Base-by-base conservation (phyloP, 2,888 invertebrate species). In the Neoitamus cyanurus region DNA sequence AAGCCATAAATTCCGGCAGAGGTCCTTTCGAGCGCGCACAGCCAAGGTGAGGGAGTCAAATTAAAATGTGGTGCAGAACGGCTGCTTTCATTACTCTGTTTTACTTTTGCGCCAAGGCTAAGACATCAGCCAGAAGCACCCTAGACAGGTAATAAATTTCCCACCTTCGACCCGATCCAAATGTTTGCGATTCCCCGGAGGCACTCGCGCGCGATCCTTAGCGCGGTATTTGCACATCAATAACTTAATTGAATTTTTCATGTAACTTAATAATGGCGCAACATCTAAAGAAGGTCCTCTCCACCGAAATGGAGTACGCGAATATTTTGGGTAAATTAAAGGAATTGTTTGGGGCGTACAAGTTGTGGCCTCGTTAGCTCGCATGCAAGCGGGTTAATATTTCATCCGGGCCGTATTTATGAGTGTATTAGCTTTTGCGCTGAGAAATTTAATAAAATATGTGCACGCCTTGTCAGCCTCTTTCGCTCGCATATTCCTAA, bases 1-100 rank as follows among this genome's bases (percentile, higher is more conserved):
- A 78, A 46, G 30, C 30, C 77, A 78, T 78, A 78, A 78, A 78
- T 78, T 48, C 46, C 31, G 20, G 28, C n/a, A 15, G 30, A 78
- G 15, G 31, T 48, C 48, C 30, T 78, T 48, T 46, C n/a, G 13
- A 48, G 42, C 15, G 37, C 20, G 0, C n/a, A 9, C 36, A 6
- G 9, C 25, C 28, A 7, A 46, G 48, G 46, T 28, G 20, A 48
- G 46, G n/a, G 9, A n/a, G 7, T 25, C n/a, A 78, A 78, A 78
- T 78, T 78, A 78, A 46, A 46, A 78, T 78, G n/a, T 78, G 42
- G 11, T 34, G 13, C 3, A 77, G 28, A 77, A 30, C 77, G n/a
- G n/a, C n/a, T n/a, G n/a, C n/a, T n/a, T n/a, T n/a, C n/a, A n/a
- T n/a, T n/a, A n/a, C n/a, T n/a, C n/a, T n/a, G 13, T 42, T 3